phyloP scores from a whole-genome alignment of 53 echinoderm and acorn worm genomes.

The Henricia sp. region DNA sequence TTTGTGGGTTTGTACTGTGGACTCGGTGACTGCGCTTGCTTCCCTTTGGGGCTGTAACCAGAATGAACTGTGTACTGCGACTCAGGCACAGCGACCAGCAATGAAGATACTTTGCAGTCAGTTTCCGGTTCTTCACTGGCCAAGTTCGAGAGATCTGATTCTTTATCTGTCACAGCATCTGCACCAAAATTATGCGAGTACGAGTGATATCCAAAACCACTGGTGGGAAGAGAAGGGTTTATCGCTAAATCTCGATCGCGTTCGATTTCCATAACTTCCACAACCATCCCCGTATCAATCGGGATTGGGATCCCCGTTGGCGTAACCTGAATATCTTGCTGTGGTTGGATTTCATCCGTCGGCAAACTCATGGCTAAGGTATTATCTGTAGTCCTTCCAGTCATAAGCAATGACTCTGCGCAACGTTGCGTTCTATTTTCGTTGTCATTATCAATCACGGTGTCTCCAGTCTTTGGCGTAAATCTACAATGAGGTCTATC shows the following conservation, averaged over 20 bases:
- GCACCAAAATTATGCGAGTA: slow-evolving; percentile 99
- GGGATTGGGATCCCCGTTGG: slow-evolving; percentile 63
- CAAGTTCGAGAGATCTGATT: slow-evolving; percentile 81
- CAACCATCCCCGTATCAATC: slow-evolving; percentile 95
- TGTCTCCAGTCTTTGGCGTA: background rate
- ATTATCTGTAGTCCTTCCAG: slow-evolving; percentile 29
- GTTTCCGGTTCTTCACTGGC: slow-evolving; percentile 93
- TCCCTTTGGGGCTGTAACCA: slow-evolving; percentile 95
- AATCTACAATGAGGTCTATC: slow-evolving; percentile 41
- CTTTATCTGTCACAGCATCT: slow-evolving; percentile 94
- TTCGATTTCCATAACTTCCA: slow-evolving; percentile 87
- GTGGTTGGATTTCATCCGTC: background rate
- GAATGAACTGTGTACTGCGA: slow-evolving; percentile 96
- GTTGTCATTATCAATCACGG: background rate
- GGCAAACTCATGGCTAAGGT: slow-evolving; percentile 40
- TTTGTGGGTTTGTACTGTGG: slow-evolving; percentile 53
- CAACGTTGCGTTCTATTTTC: slow-evolving; percentile 33
- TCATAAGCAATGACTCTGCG: slow-evolving; percentile 39
- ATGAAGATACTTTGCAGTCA: slow-evolving; percentile 50
- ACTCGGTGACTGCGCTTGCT: slow-evolving; percentile 59
- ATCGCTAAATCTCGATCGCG: slow-evolving; percentile 69
- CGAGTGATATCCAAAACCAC: slow-evolving; percentile 85
- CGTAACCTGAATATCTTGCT: slow-evolving; percentile 23
- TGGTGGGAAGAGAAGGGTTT: slow-evolving; percentile 55
- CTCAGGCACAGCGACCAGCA: slow-evolving; percentile 41